Conservation (phyloP, 2,888 invertebrate genomes). For the Aphodius sticticus region DNA sequence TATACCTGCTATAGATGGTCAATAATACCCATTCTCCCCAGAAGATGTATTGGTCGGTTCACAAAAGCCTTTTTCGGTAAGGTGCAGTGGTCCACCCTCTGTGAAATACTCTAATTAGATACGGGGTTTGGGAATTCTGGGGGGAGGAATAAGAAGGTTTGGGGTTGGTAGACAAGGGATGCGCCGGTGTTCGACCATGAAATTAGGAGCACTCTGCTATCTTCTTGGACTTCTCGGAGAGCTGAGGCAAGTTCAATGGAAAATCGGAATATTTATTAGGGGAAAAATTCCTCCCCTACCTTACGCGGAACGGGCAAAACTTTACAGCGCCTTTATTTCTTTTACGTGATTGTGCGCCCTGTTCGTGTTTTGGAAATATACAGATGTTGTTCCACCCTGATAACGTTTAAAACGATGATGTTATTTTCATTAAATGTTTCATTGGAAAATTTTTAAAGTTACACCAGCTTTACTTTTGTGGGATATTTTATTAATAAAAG, state of each 20-base stretch:
- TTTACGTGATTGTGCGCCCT: conserved; percentile 46
- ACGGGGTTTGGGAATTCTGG: conserved; percentile 55
- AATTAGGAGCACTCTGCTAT: conserved; percentile 53
- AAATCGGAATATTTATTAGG: conserved; percentile 52
- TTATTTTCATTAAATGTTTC: too few species aligned
- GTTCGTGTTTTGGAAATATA: conserved; percentile 16
- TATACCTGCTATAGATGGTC: neutral
- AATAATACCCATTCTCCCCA: neutral
- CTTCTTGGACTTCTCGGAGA: conserved; percentile 39
- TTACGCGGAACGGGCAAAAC: conserved; percentile 9
- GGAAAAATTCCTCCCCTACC: neutral
- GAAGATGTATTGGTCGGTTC: neutral
- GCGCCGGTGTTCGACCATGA: conserved; percentile 57
- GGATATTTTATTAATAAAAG: too few species aligned
- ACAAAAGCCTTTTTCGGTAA: conserved; percentile 9
- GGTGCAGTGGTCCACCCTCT: conserved; percentile 8
- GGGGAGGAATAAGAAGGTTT: conserved; percentile 53
- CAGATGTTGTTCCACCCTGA: neutral
- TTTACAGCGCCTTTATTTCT: conserved; percentile 47
- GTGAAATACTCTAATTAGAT: conserved; percentile 59
- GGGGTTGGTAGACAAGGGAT: conserved; percentile 41
- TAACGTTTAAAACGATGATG: too few species aligned
- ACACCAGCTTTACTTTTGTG: too few species aligned
- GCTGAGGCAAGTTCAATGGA: conserved; percentile 49
- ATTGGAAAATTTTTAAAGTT: too few species aligned